Evolutionary conservation across 1,140 invertebrate species (phyloP).

Genomic region (Holotrichia oblita): DNA sequence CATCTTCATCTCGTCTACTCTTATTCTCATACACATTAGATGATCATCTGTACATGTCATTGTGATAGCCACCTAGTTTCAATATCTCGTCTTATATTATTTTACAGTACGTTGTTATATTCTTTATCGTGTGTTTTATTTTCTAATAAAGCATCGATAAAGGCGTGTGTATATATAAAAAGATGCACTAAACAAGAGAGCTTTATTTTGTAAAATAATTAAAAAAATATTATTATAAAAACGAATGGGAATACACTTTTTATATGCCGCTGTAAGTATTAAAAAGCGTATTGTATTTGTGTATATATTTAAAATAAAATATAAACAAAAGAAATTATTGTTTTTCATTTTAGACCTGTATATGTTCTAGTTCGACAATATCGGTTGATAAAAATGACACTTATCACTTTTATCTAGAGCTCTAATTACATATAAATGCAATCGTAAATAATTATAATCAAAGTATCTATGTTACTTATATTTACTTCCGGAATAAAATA

Average conservation of each 20-base stretch:
- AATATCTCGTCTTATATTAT: conserved; percentile 7
- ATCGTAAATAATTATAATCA: neutral
- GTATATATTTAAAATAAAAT: conserved; percentile 22
- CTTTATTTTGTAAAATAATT: conserved; percentile 22
- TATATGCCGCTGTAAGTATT: conserved; percentile 13
- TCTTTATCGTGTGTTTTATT: neutral
- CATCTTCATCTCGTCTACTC: conserved; percentile 6
- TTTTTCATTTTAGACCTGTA: too few relatives aligned
- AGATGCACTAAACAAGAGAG: conserved; percentile 13
- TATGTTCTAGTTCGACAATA: too few relatives aligned
- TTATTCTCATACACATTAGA: conserved; percentile 10
- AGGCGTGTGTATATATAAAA: conserved; percentile 5
- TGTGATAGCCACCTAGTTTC: conserved; percentile 19
- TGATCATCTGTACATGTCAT: conserved; percentile 13
- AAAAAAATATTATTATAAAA: neutral
- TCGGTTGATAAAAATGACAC: too few relatives aligned
- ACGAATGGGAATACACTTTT: conserved; percentile 7
- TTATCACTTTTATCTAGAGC: too few relatives aligned
- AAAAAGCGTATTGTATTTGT: conserved; percentile 14
- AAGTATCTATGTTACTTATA: neutral
- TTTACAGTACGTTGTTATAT: neutral
- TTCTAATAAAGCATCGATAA: neutral
- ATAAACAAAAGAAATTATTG: neutral
- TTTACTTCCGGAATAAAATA: neutral
- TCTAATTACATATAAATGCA: neutral